These are phyloP conservation scores for Ophion obscuratus DNA, from an alignment of 2,888 invertebrate genomes.

Conservation along the genomic window DNA sequence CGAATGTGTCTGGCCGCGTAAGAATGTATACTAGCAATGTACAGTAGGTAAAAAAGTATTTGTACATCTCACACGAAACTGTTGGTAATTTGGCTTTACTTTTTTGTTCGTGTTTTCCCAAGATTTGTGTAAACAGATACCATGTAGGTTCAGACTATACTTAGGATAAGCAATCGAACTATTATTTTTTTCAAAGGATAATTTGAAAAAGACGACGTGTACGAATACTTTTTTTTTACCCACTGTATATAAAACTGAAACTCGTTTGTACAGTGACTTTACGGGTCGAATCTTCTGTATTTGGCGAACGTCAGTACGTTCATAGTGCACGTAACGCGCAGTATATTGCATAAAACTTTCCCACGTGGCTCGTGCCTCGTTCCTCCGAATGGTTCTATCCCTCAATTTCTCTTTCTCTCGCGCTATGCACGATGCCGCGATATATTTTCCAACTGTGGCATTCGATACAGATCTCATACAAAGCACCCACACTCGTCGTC, in stretches of 20 bases:
- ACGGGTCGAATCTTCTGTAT: slow-evolving; percentile 34
- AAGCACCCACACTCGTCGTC: slow-evolving; percentile 9
- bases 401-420: neutral
- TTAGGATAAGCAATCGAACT: no score
- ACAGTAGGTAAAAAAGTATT: no score
- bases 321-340: slow-evolving; percentile 25
- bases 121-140: no score
- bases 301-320: slow-evolving; percentile 59
- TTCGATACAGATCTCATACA: slow-evolving; percentile 36
- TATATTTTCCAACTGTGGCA: slow-evolving; percentile 52
- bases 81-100: no score
- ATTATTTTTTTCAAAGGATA: no score
- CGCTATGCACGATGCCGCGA: slow-evolving; percentile 11
- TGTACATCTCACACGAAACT: no score
- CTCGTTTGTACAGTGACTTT: slow-evolving; percentile 13
- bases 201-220: no score
- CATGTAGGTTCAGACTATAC: no score
- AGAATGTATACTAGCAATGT: slow-evolving; percentile 1
- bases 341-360: slow-evolving; percentile 68
- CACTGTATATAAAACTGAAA: no score
- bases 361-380: slow-evolving; percentile 64
- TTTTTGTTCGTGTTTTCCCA: no score
- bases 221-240: no score
- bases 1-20: neutral
- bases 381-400: slow-evolving; percentile 10